Evolutionary conservation across 2,888 invertebrate species (phyloP).

Genomic region (Amiota mariae): DNA sequence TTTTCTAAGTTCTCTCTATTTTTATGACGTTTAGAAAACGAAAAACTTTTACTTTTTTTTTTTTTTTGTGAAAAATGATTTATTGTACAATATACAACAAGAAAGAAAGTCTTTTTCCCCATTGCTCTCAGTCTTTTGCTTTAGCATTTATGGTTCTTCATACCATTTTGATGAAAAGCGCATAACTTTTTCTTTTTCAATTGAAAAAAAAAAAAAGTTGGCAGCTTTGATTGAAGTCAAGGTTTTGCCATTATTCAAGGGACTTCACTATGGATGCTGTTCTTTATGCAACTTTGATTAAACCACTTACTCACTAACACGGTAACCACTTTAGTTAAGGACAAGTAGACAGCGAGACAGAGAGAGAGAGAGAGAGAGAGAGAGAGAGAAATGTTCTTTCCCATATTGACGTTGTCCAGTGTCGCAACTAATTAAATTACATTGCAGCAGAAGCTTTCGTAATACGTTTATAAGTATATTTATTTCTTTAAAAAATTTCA

Average conservation of each 20-base stretch:
- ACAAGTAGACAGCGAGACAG: too few relatives aligned
- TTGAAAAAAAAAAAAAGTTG: conserved; percentile 1
- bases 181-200: not conserved
- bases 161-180: not conserved
- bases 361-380: not conserved
- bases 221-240: conserved; percentile 28
- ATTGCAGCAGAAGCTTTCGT: not conserved
- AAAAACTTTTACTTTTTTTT: not conserved
- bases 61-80: conserved; percentile 12
- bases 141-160: conserved; percentile 14
- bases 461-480: not conserved
- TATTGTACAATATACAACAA: not conserved
- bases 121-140: not conserved
- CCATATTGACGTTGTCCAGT: too few relatives aligned
- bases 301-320: too few relatives aligned
- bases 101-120: not conserved
- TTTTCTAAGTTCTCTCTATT: not conserved
- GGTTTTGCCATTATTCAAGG: not conserved
- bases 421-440: conserved; percentile 27
- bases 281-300: conserved; percentile 19
- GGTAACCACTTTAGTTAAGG: not conserved
- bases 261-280: too few relatives aligned
- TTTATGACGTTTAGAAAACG: not conserved
- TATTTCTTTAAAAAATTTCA: not conserved
- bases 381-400: not conserved